Evolutionary conservation across 2,888 invertebrate genomes (phyloP), one percentile per base, ranked within the genome.

Genomic region (Torymus tubicola): DNA sequence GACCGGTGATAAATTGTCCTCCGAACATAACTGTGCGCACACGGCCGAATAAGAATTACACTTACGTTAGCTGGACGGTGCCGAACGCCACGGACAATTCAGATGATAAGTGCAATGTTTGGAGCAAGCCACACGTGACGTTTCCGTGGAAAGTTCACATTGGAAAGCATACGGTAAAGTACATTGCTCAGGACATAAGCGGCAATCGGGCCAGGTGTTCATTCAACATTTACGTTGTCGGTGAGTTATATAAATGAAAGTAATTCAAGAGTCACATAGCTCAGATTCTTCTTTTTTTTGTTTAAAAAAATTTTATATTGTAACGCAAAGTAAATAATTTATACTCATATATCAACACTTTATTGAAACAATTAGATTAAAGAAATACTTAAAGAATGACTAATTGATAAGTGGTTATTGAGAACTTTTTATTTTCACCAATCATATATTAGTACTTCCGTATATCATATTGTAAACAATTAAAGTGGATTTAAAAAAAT

Each of bases 201-300:
- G 92, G 92, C 61, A 95, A 95, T 87, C 92, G 91, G 82, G 93
- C 93, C 0, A 92, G 92, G 77, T 95, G 95, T 85, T 91, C 91
- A 80, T 94, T 95, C 85, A 91, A 89, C 24, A 91, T 95, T 12
- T 91, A 89, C 68, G 93, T 95, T 18, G 80, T 91, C 81, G 94
- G 93, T 93, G 18, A 77, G 69, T 31, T 63, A 16, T 63, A 16
- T 16, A 24, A 52, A 53, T 63, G 55, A 18, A 64, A 76, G 14
- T 55, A 67, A 72, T 73, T 55, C 42, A 67, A 67, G 12, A 18
- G 16, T 5, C 3, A 67, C 42, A 21, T 21, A 42, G 42, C 42
- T 42, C 42, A 42, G 42, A 42, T 42, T 42, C 8, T 42, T 42
- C 8, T 42, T 42, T 42, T 42, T 42, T 42, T 42, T 42, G 2